These are phyloP conservation scores for Orchesellides sinensis DNA, from an alignment of 2,888 invertebrate species.

Conservation along the genomic window DNA sequence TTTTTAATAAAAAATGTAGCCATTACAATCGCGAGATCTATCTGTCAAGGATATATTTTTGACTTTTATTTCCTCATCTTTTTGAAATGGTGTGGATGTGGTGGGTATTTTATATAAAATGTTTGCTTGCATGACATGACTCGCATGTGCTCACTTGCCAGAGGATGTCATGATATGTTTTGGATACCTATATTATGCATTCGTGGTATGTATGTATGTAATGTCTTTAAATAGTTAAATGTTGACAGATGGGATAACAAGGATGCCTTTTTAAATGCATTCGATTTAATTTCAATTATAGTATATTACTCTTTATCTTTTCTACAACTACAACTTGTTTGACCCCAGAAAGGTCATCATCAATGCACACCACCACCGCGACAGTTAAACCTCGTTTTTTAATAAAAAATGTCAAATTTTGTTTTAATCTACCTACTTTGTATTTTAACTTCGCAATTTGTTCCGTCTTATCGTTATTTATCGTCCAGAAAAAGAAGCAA, in stretches of 20 bases:
- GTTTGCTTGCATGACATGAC: too few species aligned
- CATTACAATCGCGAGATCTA: conserved; percentile 35
- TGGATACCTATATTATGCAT: too few species aligned
- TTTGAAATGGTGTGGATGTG: not conserved
- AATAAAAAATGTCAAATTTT: not conserved
- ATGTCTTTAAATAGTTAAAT: too few species aligned
- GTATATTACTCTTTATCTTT: not conserved
- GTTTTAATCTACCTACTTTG: not conserved
- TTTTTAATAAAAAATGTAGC: conserved; percentile 8
- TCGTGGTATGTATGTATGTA: too few species aligned
- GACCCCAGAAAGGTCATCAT: not conserved
- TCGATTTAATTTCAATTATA: not conserved
- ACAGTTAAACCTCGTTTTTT: not conserved
- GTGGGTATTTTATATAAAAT: too few species aligned
- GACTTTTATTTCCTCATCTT: conserved; percentile 54
- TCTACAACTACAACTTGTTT: too few species aligned
- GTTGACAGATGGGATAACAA: too few species aligned
- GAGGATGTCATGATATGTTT: too few species aligned
- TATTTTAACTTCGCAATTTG: not conserved
- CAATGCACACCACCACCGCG: too few species aligned
- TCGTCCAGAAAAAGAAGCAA: too few species aligned
- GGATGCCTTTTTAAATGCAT: not conserved
- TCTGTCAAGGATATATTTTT: conserved; percentile 50
- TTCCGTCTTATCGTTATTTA: too few species aligned
- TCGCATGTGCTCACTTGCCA: too few species aligned